These are phyloP conservation scores for Brachyhypopomus occidentalis DNA, from an alignment of 2,113 vertebrate genomes.

Conservation along the genomic window DNA sequence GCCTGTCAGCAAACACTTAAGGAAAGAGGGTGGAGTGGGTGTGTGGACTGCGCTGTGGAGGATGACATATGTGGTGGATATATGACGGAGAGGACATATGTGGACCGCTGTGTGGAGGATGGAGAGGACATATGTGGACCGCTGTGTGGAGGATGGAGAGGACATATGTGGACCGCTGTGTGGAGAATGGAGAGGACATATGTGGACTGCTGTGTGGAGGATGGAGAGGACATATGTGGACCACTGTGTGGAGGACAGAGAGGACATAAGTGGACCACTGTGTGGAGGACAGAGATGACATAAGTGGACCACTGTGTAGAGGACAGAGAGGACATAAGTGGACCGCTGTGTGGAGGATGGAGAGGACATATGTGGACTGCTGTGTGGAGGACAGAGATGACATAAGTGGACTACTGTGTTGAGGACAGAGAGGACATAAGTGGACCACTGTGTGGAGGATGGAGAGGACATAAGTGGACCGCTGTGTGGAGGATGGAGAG, in stretches of 20 bases:
- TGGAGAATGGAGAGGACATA: conserved; percentile 52
- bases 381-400: conserved; percentile 42
- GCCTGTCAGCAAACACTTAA: conserved; percentile 76
- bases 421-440: conserved; percentile 64
- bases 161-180: too few relatives aligned
- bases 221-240: conserved; percentile 53
- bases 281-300: conserved; percentile 38
- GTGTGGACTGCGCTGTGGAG: conserved; percentile 63
- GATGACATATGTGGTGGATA: too few relatives aligned
- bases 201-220: conserved; percentile 55
- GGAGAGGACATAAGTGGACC: background rate
- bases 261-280: conserved; percentile 60
- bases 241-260: conserved; percentile 60
- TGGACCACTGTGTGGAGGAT: conserved; percentile 60
- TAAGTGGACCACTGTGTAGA: conserved; percentile 56
- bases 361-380: background rate
- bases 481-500: conserved; percentile 59
- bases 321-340: conserved; percentile 62
- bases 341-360: conserved; percentile 59
- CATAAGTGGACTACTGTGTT: conserved; percentile 53
- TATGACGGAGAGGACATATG: background rate
- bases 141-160: conserved; percentile 60
- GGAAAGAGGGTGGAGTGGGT: conserved; percentile 59
- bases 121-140: too few relatives aligned
- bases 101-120: conserved; percentile 54